Evolutionary conservation across 1,140 invertebrate species (phyloP).

Genomic region (Bathynomus jamesi): DNA sequence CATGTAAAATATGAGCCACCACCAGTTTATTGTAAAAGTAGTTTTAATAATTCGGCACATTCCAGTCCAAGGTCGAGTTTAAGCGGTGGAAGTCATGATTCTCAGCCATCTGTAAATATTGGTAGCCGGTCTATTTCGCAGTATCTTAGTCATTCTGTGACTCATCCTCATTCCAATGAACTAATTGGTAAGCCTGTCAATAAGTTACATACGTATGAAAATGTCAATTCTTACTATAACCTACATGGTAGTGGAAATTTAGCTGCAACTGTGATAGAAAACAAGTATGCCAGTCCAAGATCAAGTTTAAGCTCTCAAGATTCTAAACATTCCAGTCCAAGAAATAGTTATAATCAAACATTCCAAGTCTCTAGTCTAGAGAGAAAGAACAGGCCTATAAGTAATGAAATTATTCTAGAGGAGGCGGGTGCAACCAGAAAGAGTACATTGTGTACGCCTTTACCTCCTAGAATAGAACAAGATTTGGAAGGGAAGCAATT

Average conservation of each 20-base stretch:
- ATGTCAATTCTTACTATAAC: constrained; percentile 23
- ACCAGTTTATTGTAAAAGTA: constrained; percentile 32
- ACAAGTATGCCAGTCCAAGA: constrained; percentile 43
- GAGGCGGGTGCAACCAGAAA: neutral
- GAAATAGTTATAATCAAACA: constrained; percentile 45
- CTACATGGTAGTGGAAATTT: constrained; percentile 22
- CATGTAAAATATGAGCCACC: constrained; percentile 45
- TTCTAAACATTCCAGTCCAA: constrained; percentile 50
- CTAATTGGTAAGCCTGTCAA: constrained; percentile 18
- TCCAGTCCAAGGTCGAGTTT: constrained; percentile 52
- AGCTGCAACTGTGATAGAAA: constrained; percentile 35
- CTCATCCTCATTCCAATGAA: constrained; percentile 20
- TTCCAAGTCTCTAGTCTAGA: constrained; percentile 35
- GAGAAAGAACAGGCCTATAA: constrained; percentile 29
- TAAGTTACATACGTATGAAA: constrained; percentile 36
- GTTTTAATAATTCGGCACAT: constrained; percentile 41
- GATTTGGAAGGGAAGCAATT: constrained; percentile 46
- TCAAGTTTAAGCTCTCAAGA: constrained; percentile 49
- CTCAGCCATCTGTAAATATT: constrained; percentile 41
- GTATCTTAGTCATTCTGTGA: constrained; percentile 44
- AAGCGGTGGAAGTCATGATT: constrained; percentile 54
- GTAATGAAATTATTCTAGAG: constrained; percentile 23
- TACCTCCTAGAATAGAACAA: constrained; percentile 36
- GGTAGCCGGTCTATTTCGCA: too few relatives aligned
- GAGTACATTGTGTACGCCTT: constrained; percentile 15